Conservation (phyloP, 1,140 invertebrate species). For the Lethocerus indicus region DNA sequence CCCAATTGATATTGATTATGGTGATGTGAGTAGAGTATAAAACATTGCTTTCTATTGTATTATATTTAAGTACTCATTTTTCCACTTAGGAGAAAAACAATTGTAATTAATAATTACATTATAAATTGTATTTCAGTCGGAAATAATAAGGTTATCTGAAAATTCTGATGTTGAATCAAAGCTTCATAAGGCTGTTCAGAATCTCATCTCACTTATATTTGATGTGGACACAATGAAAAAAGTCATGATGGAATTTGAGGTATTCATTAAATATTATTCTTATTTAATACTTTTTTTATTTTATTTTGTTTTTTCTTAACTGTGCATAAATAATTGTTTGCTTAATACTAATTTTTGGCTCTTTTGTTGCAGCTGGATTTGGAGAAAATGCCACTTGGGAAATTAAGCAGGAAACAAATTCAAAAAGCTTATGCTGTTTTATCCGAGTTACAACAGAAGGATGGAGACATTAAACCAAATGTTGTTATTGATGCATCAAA, state of each 20-base stretch:
- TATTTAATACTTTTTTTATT: no score
- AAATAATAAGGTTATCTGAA: constrained; percentile 8
- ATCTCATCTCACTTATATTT: constrained; percentile 74
- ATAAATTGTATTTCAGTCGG: constrained; percentile 12
- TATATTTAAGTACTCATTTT: background rate
- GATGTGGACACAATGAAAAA: constrained; percentile 84
- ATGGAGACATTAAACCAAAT: constrained; percentile 27
- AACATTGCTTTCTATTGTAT: background rate
- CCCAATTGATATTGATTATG: constrained; percentile 84
- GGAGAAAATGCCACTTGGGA: constrained; percentile 95
- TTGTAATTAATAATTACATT: background rate
- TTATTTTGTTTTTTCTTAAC: background rate
- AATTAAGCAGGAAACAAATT: constrained; percentile 84
- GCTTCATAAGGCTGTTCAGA: constrained; percentile 58
- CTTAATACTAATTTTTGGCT: background rate
- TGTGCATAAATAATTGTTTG: background rate
- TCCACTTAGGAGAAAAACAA: background rate
- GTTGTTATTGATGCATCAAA: constrained; percentile 68
- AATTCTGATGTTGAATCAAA: constrained; percentile 37
- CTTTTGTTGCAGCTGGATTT: constrained; percentile 53
- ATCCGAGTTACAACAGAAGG: constrained; percentile 48
- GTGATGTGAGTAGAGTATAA: constrained; percentile 31
- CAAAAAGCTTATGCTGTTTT: constrained; percentile 69
- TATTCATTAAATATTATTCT: constrained; percentile 20
- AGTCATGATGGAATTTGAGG: constrained; percentile 85